Evolutionary conservation across 2,113 vertebrate species (phyloP).

Genomic region (Alaudala cheleensis): DNA sequence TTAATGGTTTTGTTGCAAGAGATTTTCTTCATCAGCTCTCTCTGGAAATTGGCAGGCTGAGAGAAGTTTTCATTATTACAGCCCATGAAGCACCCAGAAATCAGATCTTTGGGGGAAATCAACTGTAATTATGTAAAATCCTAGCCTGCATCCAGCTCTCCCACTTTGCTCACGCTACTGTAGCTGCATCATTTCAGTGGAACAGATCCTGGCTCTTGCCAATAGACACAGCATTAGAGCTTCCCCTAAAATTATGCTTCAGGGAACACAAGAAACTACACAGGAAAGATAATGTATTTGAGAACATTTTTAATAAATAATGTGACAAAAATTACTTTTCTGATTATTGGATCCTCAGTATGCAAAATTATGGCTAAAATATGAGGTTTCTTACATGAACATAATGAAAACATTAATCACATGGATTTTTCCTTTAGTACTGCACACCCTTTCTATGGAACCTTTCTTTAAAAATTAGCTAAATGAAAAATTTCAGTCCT

Average conservation of each 20-base stretch:
- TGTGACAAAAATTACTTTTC: conserved; percentile 86
- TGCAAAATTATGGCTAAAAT: conserved; percentile 90
- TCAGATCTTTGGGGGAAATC: conserved; percentile 41
- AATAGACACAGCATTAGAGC: not conserved
- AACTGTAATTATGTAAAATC: conserved; percentile 24
- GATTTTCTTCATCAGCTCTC: conserved; percentile 5
- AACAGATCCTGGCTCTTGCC: not conserved
- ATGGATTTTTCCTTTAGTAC: conserved; percentile 80
- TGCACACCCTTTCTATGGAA: conserved; percentile 76
- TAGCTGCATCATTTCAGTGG: not conserved
- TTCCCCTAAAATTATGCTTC: not conserved
- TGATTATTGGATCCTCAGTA: conserved; percentile 86
- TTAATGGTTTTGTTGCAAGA: conserved; percentile 10
- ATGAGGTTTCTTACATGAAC: conserved; percentile 85
- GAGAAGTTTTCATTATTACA: conserved; percentile 1
- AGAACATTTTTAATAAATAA: conserved; percentile 93
- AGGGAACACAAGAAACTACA: conserved; percentile 57
- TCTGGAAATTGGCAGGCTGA: conserved; percentile 25
- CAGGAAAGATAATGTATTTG: conserved; percentile 77
- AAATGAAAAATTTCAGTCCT: conserved; percentile 77
- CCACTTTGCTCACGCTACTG: not conserved
- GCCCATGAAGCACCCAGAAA: conserved; percentile 8
- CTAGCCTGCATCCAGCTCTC: not conserved
- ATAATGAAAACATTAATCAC: conserved; percentile 87
- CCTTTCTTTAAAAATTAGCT: conserved; percentile 75